These are phyloP conservation scores for Synergus japonicus DNA, from an alignment of 2,888 invertebrate genomes.

Conservation along the genomic window DNA sequence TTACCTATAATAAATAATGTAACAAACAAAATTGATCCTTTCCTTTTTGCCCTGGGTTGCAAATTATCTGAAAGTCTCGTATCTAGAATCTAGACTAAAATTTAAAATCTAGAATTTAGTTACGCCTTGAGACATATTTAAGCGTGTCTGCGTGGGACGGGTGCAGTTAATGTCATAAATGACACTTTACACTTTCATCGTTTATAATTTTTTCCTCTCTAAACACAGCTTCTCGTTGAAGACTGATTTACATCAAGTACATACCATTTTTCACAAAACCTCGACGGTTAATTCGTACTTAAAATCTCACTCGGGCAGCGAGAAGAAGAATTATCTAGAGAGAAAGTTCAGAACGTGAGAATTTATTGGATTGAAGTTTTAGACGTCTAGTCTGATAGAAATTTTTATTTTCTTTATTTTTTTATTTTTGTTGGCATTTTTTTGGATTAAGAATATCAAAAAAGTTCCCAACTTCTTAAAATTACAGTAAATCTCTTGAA, in stretches of 20 bases:
- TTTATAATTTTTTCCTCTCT: conserved; percentile 15
- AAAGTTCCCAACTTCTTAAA: too few species aligned
- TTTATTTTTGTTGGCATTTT: too few species aligned
- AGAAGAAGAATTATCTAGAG: conserved; percentile 40
- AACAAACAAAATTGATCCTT: conserved; percentile 11
- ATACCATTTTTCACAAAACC: conserved; percentile 13
- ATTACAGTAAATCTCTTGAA: too few species aligned
- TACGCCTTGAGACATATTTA: conserved; percentile 9
- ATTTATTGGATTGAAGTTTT: background rate
- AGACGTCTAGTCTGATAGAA: too few species aligned
- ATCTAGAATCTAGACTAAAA: conserved; percentile 13
- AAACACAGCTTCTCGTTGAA: conserved; percentile 21
- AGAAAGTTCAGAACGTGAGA: conserved; percentile 25
- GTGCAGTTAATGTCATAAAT: conserved; percentile 23
- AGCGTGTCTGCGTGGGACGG: conserved; percentile 40
- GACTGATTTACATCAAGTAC: conserved; percentile 24
- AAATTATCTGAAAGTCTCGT: conserved; percentile 8
- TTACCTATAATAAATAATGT: background rate
- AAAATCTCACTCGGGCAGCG: conserved; percentile 1
- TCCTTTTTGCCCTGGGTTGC: background rate
- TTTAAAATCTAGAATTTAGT: background rate
- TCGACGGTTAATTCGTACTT: conserved; percentile 35
- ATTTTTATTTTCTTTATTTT: too few species aligned
- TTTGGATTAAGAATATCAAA: too few species aligned
- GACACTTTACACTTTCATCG: conserved; percentile 40